Conservation (phyloP, 2,113 vertebrate species). For the Grammomys surdaster region DNA sequence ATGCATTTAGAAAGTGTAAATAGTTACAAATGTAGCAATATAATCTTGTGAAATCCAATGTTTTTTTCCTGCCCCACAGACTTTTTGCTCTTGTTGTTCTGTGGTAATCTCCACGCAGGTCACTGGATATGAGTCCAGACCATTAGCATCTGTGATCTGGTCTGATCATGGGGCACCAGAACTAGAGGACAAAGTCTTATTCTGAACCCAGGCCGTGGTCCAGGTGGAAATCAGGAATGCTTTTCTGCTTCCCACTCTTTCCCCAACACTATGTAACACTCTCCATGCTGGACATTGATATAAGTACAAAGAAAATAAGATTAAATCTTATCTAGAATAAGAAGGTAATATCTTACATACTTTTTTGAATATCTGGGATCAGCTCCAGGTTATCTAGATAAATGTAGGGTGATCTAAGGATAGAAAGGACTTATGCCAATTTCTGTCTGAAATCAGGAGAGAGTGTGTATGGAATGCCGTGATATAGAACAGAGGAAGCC, state of each 20-base stretch:
- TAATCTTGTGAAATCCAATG: constrained; percentile 63
- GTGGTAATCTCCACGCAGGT: background rate
- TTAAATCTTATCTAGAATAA: background rate
- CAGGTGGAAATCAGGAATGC: constrained; percentile 7
- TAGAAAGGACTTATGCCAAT: background rate
- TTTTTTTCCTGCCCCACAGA: background rate
- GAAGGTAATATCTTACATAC: background rate
- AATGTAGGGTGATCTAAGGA: background rate
- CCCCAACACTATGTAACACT: background rate
- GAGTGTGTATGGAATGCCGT: background rate
- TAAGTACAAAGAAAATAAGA: constrained; percentile 33
- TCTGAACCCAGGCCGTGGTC: constrained; percentile 14
- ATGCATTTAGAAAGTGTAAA: constrained; percentile 62
- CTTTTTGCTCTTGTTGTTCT: constrained; percentile 41
- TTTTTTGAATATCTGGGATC: background rate
- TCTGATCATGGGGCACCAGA: constrained; percentile 3
- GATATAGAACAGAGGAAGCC: background rate
- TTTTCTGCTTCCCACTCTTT: background rate
- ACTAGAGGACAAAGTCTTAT: constrained; percentile 44
- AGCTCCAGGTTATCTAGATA: background rate
- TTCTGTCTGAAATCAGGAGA: constrained; percentile 1
- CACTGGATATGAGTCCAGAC: background rate
- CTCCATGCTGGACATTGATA: background rate
- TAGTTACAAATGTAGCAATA: constrained; percentile 72
- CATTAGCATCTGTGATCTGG: background rate